Percentiles rank a stretch among this genome's conserved stretches.
These are phyloP conservation scores for Drosophila orena DNA, from an alignment of 1,140 invertebrate genomes.

Conservation along the genomic window DNA sequence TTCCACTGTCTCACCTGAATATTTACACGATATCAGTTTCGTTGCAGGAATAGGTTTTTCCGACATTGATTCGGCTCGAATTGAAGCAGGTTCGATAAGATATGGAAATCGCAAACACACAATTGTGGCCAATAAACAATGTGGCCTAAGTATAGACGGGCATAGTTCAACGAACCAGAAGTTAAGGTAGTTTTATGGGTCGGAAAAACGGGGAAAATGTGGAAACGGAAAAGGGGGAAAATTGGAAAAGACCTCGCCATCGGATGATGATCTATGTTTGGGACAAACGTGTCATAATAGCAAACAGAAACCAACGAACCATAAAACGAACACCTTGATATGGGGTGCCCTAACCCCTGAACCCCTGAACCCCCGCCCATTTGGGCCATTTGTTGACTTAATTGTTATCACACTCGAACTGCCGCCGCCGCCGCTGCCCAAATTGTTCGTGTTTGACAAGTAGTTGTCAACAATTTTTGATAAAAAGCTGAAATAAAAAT, in stretches of 20 bases:
- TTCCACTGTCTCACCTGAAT: constrained; percentile 8
- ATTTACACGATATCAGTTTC: constrained; percentile 20
- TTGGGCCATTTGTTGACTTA: constrained; percentile 64
- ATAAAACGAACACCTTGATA: constrained; percentile 66
- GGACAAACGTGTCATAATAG: constrained; percentile 69
- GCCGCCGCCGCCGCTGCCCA: constrained; percentile 42
- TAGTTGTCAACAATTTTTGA: constrained; percentile 75
- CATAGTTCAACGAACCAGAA: constrained; percentile 48
- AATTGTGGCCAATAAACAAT: constrained; percentile 11
- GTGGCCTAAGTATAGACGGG: constrained; percentile 10
- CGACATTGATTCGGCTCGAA: constrained; percentile 26
- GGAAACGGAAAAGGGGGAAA: background rate
- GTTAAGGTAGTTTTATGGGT: constrained; percentile 8
- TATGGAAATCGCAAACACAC: constrained; percentile 40
- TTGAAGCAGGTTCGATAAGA: constrained; percentile 27
- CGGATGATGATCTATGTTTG: constrained; percentile 48
- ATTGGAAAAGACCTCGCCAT: constrained; percentile 13
- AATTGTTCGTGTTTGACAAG: constrained; percentile 81
- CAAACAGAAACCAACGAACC: constrained; percentile 70
- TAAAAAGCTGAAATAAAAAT: constrained; percentile 48
- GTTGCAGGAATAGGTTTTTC: background rate
- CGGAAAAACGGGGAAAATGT: background rate
- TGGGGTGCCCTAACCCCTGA: constrained; percentile 22
- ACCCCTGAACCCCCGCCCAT: background rate
- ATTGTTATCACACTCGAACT: constrained; percentile 63